Percentiles rank a stretch among this genome's conserved stretches.
phyloP scores from a whole-genome alignment of 1,140 invertebrate species.

The Cydia fagiglandana region DNA sequence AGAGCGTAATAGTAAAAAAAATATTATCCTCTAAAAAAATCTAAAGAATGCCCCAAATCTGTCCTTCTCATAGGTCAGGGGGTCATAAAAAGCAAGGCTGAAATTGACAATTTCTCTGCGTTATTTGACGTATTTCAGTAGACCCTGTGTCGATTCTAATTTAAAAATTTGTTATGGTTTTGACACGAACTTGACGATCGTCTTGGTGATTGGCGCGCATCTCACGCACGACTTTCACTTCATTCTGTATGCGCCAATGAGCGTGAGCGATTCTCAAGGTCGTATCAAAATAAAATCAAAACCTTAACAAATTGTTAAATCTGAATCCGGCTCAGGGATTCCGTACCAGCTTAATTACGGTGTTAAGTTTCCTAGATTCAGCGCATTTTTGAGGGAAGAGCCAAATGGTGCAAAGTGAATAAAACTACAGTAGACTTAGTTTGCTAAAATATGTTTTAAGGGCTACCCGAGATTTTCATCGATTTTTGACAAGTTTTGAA shows the following conservation, averaged over 20 bases:
- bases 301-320: too few relatives aligned
- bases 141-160: too few relatives aligned
- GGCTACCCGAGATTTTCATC: too few relatives aligned
- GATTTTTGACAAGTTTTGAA: too few relatives aligned
- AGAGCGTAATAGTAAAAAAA: not conserved
- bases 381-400: not conserved
- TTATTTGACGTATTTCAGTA: not conserved
- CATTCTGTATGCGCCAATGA: too few relatives aligned
- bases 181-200: too few relatives aligned
- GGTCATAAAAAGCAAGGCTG: not conserved
- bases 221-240: too few relatives aligned
- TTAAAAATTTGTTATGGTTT: too few relatives aligned
- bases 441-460: too few relatives aligned
- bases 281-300: too few relatives aligned
- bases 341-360: conserved; percentile 3
- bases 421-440: not conserved
- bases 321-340: not conserved
- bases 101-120: not conserved
- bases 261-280: too few relatives aligned
- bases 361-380: not conserved
- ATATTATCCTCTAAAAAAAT: not conserved
- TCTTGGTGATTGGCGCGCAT: too few relatives aligned
- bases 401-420: not conserved
- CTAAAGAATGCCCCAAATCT: not conserved
- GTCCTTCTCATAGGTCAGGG: not conserved